A percentile compares a stretch with the other conserved stretches of the same genome.
Conservation (phyloP, 2,888 invertebrate genomes). For the Diarsia mendica region DNA sequence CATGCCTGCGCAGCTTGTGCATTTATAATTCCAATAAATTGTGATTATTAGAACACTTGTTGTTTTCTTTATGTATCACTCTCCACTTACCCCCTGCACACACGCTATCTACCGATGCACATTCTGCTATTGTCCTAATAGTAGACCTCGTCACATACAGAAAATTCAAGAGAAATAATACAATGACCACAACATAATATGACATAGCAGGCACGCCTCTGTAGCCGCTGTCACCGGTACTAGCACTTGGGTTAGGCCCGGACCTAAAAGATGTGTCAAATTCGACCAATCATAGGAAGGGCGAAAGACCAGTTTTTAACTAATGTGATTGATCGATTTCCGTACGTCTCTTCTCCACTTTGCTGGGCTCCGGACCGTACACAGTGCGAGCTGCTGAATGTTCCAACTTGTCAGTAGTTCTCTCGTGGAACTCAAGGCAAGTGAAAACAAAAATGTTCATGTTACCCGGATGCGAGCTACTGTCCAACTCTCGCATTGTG, state of each 20-base stretch:
- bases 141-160: not conserved
- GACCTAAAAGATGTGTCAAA: too few species aligned
- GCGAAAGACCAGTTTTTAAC: too few species aligned
- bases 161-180: not conserved
- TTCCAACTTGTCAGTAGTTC: too few species aligned
- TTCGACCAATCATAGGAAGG: not conserved
- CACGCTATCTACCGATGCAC: not conserved
- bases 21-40: constrained; percentile 89
- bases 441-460: not conserved
- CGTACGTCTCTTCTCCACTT: too few species aligned
- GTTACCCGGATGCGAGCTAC: not conserved
- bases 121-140: not conserved
- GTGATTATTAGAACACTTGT: constrained; percentile 84
- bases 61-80: constrained; percentile 67
- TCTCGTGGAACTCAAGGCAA: too few species aligned
- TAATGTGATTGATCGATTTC: too few species aligned
- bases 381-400: too few species aligned
- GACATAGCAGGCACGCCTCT: too few species aligned
- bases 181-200: not conserved
- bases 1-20: constrained; percentile 87
- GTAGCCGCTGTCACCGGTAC: not conserved
- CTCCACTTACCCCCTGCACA: not conserved
- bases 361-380: too few species aligned
- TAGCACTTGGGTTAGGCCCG: not conserved
- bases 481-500: not conserved